Evolutionary conservation across 2,113 vertebrate species (phyloP).

Genomic region (Gnathonemus longibarbis): DNA sequence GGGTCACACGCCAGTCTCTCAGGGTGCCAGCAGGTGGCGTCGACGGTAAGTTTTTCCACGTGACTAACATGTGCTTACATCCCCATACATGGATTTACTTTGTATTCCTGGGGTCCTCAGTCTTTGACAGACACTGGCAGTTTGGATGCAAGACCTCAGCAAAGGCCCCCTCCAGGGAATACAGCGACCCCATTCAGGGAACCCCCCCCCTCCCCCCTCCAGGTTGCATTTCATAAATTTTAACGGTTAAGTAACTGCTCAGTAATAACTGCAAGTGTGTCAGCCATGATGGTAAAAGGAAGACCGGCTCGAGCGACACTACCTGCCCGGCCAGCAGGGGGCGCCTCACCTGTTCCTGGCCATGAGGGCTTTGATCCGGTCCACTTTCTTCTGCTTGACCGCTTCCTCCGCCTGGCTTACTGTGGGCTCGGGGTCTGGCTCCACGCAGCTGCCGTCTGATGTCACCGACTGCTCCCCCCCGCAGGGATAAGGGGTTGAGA

Average conservation of each 20-base stretch:
- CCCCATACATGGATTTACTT: background rate
- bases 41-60: background rate
- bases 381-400: slow-evolving; percentile 45
- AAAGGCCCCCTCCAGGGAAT: background rate
- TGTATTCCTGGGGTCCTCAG: background rate
- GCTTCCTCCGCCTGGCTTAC: slow-evolving; percentile 60
- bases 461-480: background rate
- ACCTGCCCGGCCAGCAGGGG: background rate
- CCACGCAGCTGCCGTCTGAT: slow-evolving; percentile 36
- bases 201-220: too few relatives aligned
- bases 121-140: background rate
- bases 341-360: slow-evolving; percentile 48
- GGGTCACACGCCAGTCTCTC: background rate
- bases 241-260: background rate
- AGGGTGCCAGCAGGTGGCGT: background rate
- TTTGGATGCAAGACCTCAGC: background rate
- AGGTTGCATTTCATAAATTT: background rate
- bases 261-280: background rate
- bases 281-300: background rate
- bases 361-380: slow-evolving; percentile 33
- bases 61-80: background rate
- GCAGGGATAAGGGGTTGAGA: background rate
- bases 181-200: background rate
- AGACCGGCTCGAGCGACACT: background rate
- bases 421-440: slow-evolving; percentile 44